Percentiles rank a stretch among this genome's conserved stretches.
Evolutionary conservation across 2,113 vertebrate genomes (phyloP).

Genomic region (Acinonyx jubatus): DNA sequence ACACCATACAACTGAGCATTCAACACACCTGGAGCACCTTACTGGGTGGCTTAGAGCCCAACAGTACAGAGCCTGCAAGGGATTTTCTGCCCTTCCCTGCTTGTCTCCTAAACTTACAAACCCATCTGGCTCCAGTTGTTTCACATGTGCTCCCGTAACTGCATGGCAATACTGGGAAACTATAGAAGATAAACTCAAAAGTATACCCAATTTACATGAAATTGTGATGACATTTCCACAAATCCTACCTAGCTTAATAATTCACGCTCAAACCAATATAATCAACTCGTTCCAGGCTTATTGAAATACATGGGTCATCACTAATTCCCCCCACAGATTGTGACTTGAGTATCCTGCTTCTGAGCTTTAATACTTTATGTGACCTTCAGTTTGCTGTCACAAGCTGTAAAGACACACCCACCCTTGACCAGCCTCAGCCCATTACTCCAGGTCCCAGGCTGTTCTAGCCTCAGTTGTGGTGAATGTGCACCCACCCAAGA

Average conservation of each 20-base stretch:
- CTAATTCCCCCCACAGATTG: fast-evolving
- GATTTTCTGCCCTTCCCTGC: too few relatives aligned
- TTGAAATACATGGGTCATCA: not conserved
- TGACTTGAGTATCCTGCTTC: not conserved
- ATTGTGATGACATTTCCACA: too few relatives aligned
- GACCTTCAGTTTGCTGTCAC: not conserved
- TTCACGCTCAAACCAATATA: not conserved
- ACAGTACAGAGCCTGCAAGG: too few relatives aligned
- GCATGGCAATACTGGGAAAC: not conserved
- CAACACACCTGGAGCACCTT: not conserved
- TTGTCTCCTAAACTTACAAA: too few relatives aligned
- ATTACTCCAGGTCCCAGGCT: not conserved
- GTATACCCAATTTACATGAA: not conserved
- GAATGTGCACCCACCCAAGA: not conserved
- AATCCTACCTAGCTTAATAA: not conserved
- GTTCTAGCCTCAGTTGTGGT: not conserved
- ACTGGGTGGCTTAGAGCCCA: too few relatives aligned
- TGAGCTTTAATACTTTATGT: not conserved
- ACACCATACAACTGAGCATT: not conserved
- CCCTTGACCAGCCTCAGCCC: not conserved
- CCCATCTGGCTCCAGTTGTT: not conserved
- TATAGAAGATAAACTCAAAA: not conserved
- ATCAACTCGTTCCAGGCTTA: not conserved
- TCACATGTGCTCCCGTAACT: fast-evolving
- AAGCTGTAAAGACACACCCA: not conserved